Conservation (phyloP, 1,140 invertebrate species). For the Caenorhabditis elegans region DNA sequence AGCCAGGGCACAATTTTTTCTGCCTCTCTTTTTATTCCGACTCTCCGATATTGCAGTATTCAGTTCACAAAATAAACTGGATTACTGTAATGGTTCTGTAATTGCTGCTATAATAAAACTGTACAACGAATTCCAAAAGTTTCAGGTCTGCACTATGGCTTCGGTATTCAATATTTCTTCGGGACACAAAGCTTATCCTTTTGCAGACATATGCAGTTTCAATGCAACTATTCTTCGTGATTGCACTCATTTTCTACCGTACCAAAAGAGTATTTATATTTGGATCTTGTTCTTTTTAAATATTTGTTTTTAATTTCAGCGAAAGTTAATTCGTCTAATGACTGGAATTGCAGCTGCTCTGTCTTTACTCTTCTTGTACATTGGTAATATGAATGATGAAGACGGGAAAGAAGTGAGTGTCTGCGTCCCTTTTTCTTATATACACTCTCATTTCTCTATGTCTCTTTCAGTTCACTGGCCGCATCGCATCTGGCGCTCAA, state of each 20-base stretch:
- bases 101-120: too few species aligned
- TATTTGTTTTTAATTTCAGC: neutral
- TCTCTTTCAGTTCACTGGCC: slow-evolving; percentile 48
- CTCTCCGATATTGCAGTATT: too few species aligned
- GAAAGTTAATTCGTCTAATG: slow-evolving; percentile 44
- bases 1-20: too few species aligned
- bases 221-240: slow-evolving; percentile 60
- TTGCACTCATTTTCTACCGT: slow-evolving; percentile 56
- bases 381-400: slow-evolving; percentile 37
- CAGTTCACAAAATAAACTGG: too few species aligned
- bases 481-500: slow-evolving; percentile 60
- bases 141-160: slow-evolving; percentile 58
- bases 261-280: slow-evolving; percentile 52
- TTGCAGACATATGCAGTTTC: slow-evolving; percentile 59
- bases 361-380: slow-evolving; percentile 44
- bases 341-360: slow-evolving; percentile 26
- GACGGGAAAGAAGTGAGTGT: slow-evolving; percentile 49
- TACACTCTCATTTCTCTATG: neutral
- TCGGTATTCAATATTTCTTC: slow-evolving; percentile 61
- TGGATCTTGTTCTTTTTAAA: neutral
- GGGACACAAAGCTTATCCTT: slow-evolving; percentile 59
- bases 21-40: too few species aligned
- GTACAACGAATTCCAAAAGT: neutral
- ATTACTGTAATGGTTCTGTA: too few species aligned
- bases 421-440: neutral